Percentiles rank a stretch among this genome's conserved stretches.
These are phyloP conservation scores for Melipona quadrifasciata DNA, from an alignment of 1,140 invertebrate species.

Conservation along the genomic window DNA sequence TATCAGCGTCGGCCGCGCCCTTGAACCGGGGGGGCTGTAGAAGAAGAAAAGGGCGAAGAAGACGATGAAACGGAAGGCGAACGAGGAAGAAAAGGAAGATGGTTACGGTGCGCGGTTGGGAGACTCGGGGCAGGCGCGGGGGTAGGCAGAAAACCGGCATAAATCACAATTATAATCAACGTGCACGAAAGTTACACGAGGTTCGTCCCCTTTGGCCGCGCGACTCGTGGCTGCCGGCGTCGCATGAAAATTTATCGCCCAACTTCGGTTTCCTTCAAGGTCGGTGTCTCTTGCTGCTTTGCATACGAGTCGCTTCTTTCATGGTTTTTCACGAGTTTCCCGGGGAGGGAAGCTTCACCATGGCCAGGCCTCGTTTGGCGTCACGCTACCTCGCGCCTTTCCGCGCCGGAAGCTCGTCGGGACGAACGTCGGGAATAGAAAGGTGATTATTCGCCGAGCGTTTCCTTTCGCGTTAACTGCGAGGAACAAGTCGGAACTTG, in stretches of 20 bases:
- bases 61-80: constrained; percentile 8
- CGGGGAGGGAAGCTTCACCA: not conserved
- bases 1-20: constrained; percentile 49
- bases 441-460: not conserved
- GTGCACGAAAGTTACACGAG: constrained; percentile 70
- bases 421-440: constrained; percentile 9
- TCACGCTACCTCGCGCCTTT: constrained; percentile 19
- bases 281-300: constrained; percentile 55
- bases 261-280: constrained; percentile 69
- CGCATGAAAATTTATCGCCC: constrained; percentile 70
- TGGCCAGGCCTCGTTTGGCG: constrained; percentile 8
- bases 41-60: constrained; percentile 17
- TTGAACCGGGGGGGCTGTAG: not conserved
- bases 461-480: constrained; percentile 11
- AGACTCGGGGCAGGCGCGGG: not conserved
- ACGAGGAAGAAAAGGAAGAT: not conserved
- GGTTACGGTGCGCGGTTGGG: not conserved
- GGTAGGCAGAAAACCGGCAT: constrained; percentile 49
- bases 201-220: constrained; percentile 55
- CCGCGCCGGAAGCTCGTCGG: constrained; percentile 2
- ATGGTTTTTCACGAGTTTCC: constrained; percentile 56
- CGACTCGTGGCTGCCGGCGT: constrained; percentile 57
- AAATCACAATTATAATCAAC: constrained; percentile 76
- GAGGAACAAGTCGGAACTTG: not conserved
- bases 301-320: constrained; percentile 59